phyloP scores from a whole-genome alignment of 30 jellyfish, hydroid and myxozoan species.

The Turritopsis rubra region DNA sequence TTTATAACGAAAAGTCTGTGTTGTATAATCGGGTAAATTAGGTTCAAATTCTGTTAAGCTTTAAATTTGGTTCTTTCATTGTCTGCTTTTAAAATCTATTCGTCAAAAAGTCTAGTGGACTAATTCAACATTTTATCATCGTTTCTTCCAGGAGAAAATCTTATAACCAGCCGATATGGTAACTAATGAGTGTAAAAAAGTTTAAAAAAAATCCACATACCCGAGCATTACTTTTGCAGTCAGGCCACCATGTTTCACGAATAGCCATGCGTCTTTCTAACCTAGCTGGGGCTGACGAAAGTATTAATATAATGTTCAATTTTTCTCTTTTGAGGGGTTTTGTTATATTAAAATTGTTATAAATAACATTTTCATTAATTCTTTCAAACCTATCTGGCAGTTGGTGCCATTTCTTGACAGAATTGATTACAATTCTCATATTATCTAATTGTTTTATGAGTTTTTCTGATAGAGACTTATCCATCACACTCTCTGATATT shows the following conservation, averaged over 20 bases:
- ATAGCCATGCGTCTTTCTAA: constrained; percentile 26
- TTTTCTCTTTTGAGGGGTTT: background rate
- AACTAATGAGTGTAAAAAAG: too few relatives aligned
- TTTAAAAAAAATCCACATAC: constrained; percentile 2
- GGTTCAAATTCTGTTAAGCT: too few relatives aligned
- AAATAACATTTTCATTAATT: constrained; percentile 8
- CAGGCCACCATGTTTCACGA: constrained; percentile 37
- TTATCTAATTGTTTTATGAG: background rate
- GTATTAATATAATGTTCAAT: constrained; percentile 4
- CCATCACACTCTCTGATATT: background rate
- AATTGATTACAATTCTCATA: background rate
- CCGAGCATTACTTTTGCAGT: constrained; percentile 21
- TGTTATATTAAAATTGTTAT: background rate
- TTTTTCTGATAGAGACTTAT: background rate
- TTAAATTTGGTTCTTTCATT: too few relatives aligned
- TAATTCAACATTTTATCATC: too few relatives aligned
- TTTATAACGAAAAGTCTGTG: too few relatives aligned
- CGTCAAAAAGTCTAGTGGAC: too few relatives aligned
- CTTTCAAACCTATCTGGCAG: constrained; percentile 5
- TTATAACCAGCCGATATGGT: too few relatives aligned
- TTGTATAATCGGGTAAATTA: too few relatives aligned
- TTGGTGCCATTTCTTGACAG: background rate
- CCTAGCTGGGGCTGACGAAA: constrained; percentile 38
- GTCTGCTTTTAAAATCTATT: too few relatives aligned
- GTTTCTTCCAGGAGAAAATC: too few relatives aligned